Base-by-base conservation (phyloP, 2,113 vertebrate species). In the Hydrolagus affinis region DNA sequence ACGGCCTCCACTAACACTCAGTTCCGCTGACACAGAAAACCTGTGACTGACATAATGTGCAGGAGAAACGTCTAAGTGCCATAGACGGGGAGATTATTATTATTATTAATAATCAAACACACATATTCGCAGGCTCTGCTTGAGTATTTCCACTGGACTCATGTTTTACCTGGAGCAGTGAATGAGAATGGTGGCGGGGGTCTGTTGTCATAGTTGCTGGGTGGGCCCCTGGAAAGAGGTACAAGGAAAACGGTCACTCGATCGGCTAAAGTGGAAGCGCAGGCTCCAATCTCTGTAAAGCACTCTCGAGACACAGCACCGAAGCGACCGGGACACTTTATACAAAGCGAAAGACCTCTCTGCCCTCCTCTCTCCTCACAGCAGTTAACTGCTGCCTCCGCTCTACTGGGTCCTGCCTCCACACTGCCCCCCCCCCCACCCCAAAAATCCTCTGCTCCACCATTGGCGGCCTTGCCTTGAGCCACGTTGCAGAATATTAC, bases 141-240 rank as follows among this genome's bases (percentile, higher is more conserved):
- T 3, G 17, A 3, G 28, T 17, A 77, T 44, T 64, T 86, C 21
- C n/a, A 32, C 17, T 15, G 60, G 59, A 74, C 28, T 56, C 30
- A 30, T 0, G 91, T 92, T n/a, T n/a, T 88, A 94, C 91, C 90
- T 88, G 89, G 89, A 0, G 91, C 90, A 86, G 88, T 93, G 89
- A 92, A 94, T 85, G 90, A 90, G 14, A 92, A 92, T 0, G 90
- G 90, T 88, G 90, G 91, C 10, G 89, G 92, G 70, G 90, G 90
- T 85, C 93, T 87, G 88, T 90, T 92, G 28, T 86, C 91, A 89
- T 91, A 93, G 87, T 91, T 88, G 71, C 88, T 86, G 72, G 89
- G 89, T 85, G 92, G 92, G 69, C 91, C 93, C 88, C 88, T 88
- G 88, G 72, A 85, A n/a, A 75, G 86, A 89, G 78, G 78, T 9